Base-by-base conservation (phyloP, 2,797 vertebrate species). In the Spondyliosoma cantharus region DNA sequence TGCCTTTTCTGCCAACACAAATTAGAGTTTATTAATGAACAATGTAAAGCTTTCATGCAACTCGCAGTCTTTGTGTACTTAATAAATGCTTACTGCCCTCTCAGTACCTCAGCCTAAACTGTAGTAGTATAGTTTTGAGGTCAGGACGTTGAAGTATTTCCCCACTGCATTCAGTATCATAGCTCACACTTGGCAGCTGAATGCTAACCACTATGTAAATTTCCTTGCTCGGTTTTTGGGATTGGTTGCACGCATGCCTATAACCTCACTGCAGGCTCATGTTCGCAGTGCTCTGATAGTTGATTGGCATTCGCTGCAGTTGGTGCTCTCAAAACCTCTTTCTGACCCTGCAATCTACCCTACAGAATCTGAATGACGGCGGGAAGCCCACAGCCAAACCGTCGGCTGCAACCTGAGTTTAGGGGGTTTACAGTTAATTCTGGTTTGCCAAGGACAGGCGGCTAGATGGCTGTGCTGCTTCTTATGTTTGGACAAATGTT, bases 291-390 rank as follows among this genome's bases (percentile, higher is more conserved):
- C 73, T 88, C 65, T 72, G 81, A 84, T 67, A 77, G 69, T 66
- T 85, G 80, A 85, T 87, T 88, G 77, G 75, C 67, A 81, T 88
- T 86, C 76, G 37, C 61, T 60, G 67, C 71, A 63, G 82, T 24
- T 37, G 11, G 42, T 48, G 68, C 83, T 81, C 80, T 76, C 71
- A 64, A 87, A 89, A 87, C 79, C 81, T 80, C 59, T 54, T 22
- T 63, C 76, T 85, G 90, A 89, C 86, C 85, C 77, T n/a, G 68
- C 67, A 75, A 54, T 66, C 71, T 58, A 60, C 48, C 45, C 66
- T 56, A 16, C 62, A 63, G 71, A 74, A 67, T 75, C 45, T 48
- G 76, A 85, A 63, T 67, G 73, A 62, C 75, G 59, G 64, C 16
- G 1, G 59, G 59, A 62, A 65, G 58, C 80, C 85, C 72, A 37